Conservation (phyloP, 2,888 invertebrate species). For the Gastrophysa polygoni region DNA sequence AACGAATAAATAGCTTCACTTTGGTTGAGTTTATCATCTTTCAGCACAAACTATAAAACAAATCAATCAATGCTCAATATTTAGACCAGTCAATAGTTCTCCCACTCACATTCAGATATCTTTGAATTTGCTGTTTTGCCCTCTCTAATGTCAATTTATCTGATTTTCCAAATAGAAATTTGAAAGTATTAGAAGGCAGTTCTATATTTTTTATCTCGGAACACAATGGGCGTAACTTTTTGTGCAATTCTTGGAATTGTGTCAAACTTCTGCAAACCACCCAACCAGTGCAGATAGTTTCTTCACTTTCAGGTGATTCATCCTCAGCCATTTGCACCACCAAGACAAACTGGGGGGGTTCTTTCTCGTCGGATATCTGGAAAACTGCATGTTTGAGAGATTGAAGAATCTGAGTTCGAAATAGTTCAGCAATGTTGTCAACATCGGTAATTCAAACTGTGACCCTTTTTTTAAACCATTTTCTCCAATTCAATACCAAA, state of each 20-base stretch:
- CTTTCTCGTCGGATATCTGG: constrained; percentile 60
- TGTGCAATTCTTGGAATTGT: constrained; percentile 78
- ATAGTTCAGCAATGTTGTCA: too few species aligned
- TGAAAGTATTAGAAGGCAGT: constrained; percentile 80
- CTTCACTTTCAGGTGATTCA: constrained; percentile 61
- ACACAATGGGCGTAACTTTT: constrained; percentile 82
- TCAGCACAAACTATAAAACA: constrained; percentile 75
- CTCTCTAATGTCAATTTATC: constrained; percentile 82
- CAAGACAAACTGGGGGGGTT: constrained; percentile 73
- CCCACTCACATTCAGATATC: constrained; percentile 78
- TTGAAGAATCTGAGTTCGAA: neutral
- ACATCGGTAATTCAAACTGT: too few species aligned
- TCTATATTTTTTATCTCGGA: constrained; percentile 81
- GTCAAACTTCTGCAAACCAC: constrained; percentile 67
- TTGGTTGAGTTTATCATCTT: constrained; percentile 85
- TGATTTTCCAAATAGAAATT: constrained; percentile 82
- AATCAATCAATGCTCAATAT: too few species aligned
- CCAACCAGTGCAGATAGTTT: constrained; percentile 70
- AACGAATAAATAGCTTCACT: constrained; percentile 90
- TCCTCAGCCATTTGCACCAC: constrained; percentile 78
- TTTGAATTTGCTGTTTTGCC: constrained; percentile 82
- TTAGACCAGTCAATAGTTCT: neutral
- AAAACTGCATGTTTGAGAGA: constrained; percentile 13
- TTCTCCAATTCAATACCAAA: too few species aligned
- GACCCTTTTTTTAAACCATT: too few species aligned